Percentiles rank a stretch among this genome's conserved stretches.
phyloP scores from a whole-genome alignment of 2,888 invertebrate genomes.

The Lissocephala sabroskyi region DNA sequence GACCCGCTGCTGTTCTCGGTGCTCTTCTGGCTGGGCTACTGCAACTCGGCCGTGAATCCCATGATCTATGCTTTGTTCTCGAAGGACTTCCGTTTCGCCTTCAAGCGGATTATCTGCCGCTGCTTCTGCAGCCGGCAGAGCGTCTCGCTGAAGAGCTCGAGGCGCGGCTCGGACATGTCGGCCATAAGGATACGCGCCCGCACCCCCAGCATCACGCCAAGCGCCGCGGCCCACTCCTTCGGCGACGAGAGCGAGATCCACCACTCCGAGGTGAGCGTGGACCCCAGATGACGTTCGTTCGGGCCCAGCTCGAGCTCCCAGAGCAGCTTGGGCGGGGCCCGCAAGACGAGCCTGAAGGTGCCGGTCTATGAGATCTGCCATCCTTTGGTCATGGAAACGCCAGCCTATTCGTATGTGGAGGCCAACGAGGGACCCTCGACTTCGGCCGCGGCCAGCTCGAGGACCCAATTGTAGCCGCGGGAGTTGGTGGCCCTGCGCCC shows the following conservation, averaged over 20 bases:
- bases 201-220: conserved; percentile 75
- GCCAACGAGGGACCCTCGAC: conserved; percentile 4
- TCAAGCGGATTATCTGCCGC: conserved; percentile 92
- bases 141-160: conserved; percentile 71
- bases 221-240: conserved; percentile 74
- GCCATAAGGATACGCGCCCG: conserved; percentile 74
- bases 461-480: conserved; percentile 64
- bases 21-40: conserved; percentile 97
- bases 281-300: conserved; percentile 76
- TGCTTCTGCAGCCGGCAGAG: conserved; percentile 80
- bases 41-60: conserved; percentile 96
- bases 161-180: conserved; percentile 76
- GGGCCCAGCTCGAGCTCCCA: conserved; percentile 70
- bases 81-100: conserved; percentile 95
- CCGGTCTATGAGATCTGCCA: conserved; percentile 72
- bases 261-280: conserved; percentile 68
- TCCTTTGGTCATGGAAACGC: conserved; percentile 72
- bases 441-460: conserved; percentile 28
- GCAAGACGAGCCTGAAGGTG: conserved; percentile 69
- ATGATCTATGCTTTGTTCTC: conserved; percentile 96
- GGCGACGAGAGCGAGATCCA: conserved; percentile 76
- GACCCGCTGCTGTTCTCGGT: conserved; percentile 89
- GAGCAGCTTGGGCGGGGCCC: conserved; percentile 69
- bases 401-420: conserved; percentile 65
- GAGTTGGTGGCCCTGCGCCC: conserved; percentile 38